Evolutionary conservation across 2,888 invertebrate genomes (phyloP).

Genomic region (Argyresthia goedartella): DNA sequence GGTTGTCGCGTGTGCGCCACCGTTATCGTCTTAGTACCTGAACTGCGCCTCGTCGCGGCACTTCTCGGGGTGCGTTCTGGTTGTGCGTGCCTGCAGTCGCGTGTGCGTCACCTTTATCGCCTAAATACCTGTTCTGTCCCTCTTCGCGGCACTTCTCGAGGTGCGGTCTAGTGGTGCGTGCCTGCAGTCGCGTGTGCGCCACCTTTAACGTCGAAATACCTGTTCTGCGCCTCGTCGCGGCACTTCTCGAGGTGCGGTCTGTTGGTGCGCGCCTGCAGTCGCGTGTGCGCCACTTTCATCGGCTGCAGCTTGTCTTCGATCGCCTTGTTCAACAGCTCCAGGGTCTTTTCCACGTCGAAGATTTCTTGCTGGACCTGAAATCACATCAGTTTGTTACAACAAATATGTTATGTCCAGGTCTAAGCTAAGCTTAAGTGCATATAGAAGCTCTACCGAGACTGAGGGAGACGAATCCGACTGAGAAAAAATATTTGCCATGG

Average conservation of each 20-base stretch:
- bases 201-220: constrained; percentile 48
- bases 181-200: constrained; percentile 74
- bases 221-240: constrained; percentile 85
- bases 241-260: constrained; percentile 92
- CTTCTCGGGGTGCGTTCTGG: no score
- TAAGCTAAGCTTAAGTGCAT: not conserved
- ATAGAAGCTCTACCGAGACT: no score
- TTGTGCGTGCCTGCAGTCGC: no score
- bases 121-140: constrained; percentile 77
- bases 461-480: no score
- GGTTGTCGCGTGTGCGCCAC: no score
- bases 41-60: no score
- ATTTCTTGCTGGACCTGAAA: constrained; percentile 89
- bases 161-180: constrained; percentile 89
- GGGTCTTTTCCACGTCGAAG: constrained; percentile 92
- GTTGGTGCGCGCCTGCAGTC: constrained; percentile 90
- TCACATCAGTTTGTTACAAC: not conserved
- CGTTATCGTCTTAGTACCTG: no score
- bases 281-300: constrained; percentile 88
- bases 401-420: not conserved
- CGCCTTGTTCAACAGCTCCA: constrained; percentile 89
- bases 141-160: constrained; percentile 92
- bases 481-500: no score
- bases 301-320: constrained; percentile 90
- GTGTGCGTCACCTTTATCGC: no score